Evolutionary conservation across 2,113 vertebrate species (phyloP).

Genomic region (Cheirogaleus medius): DNA sequence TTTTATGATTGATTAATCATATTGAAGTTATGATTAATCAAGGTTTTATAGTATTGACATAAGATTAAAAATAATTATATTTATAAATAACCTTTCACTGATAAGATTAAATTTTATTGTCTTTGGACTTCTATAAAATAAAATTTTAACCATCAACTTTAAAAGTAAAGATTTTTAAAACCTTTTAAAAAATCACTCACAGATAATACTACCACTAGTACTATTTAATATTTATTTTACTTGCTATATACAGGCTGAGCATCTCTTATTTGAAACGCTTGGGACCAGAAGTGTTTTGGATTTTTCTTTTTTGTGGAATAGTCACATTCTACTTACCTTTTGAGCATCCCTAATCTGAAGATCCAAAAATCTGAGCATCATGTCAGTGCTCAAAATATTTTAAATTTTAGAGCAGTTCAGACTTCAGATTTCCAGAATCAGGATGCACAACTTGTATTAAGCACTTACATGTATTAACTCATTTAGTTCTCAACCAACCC

Average conservation of each 20-base stretch:
- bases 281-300: not conserved
- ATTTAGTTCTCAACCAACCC: not conserved
- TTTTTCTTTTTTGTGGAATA: not conserved
- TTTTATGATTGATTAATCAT: slow-evolving; percentile 40
- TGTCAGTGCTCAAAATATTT: not conserved
- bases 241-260: not conserved
- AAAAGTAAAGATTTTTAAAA: not conserved
- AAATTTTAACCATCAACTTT: slow-evolving; percentile 1
- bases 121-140: not conserved
- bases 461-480: not conserved
- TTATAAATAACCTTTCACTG: not conserved
- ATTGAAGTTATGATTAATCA: not conserved
- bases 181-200: not conserved
- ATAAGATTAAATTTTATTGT: slow-evolving; percentile 18
- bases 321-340: not conserved
- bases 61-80: slow-evolving; percentile 30
- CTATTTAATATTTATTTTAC: not conserved
- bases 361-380: not conserved
- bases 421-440: not conserved
- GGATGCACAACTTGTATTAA: not conserved
- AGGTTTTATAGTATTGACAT: slow-evolving; percentile 16
- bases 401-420: not conserved
- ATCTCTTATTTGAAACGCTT: not conserved
- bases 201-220: not conserved
- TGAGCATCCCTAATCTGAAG: not conserved